Conservation (phyloP, 1,140 invertebrate genomes). For the Halesus radiatus region DNA sequence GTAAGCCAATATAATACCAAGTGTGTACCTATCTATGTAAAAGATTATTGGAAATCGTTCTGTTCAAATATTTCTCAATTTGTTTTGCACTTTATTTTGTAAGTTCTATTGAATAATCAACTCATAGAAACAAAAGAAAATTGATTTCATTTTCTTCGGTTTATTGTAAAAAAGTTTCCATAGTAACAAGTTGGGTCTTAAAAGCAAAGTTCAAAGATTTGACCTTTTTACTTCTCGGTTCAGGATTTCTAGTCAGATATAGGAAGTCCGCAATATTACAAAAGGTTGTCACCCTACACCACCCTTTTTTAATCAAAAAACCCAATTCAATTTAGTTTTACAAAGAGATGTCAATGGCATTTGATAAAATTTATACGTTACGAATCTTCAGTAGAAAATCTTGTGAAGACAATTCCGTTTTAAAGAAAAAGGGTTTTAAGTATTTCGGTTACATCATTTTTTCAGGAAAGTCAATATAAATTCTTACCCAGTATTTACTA, state of each 20-base stretch:
- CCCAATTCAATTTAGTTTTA: constrained; percentile 57
- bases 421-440: not conserved
- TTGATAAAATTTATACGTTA: constrained; percentile 26
- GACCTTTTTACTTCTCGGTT: not conserved
- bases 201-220: constrained; percentile 3
- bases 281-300: constrained; percentile 42
- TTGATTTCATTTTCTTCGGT: not conserved
- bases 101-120: not conserved
- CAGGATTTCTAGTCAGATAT: not conserved
- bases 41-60: too few species aligned
- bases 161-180: not conserved
- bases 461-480: not conserved
- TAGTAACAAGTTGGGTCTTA: not conserved
- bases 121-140: not conserved
- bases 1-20: too few species aligned
- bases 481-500: not conserved
- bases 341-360: constrained; percentile 51
- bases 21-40: too few species aligned
- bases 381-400: constrained; percentile 2
- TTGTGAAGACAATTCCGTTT: not conserved
- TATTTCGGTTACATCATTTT: not conserved
- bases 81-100: not conserved
- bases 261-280: constrained; percentile 42
- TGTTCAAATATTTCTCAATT: not conserved
- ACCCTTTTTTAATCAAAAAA: constrained; percentile 57